phyloP scores from a whole-genome alignment of 2,888 invertebrate genomes.

The Standfussiana lucernea region DNA sequence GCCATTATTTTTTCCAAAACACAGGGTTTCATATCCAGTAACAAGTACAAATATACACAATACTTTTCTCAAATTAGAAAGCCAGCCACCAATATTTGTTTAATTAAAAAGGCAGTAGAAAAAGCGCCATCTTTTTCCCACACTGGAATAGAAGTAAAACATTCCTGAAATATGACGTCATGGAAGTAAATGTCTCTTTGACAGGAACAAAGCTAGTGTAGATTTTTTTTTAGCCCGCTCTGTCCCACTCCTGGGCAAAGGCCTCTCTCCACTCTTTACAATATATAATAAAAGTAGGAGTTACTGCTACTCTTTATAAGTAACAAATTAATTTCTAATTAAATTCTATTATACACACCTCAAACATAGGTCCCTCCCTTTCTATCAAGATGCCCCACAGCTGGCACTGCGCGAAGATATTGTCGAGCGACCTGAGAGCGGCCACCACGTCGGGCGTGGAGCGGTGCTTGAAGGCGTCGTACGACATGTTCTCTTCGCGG shows the following conservation, averaged over 20 bases:
- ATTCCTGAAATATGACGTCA: too few relatives aligned
- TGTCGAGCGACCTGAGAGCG: constrained; percentile 92
- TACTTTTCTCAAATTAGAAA: not conserved
- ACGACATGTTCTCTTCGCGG: constrained; percentile 91
- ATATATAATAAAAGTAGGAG: too few relatives aligned
- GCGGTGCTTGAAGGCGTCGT: constrained; percentile 91
- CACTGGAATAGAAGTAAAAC: too few relatives aligned
- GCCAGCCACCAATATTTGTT: not conserved
- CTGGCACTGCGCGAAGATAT: constrained; percentile 95
- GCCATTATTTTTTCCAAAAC: not conserved
- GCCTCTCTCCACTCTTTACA: too few relatives aligned
- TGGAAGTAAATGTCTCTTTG: not conserved
- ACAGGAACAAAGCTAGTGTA: not conserved
- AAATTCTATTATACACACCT: constrained; percentile 85
- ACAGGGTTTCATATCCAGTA: not conserved
- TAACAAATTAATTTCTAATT: not conserved
- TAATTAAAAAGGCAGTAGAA: not conserved
- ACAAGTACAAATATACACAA: not conserved
- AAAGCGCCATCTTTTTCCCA: too few relatives aligned
- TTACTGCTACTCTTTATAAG: too few relatives aligned
- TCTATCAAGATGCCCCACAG: constrained; percentile 95
- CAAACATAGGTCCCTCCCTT: constrained; percentile 95
- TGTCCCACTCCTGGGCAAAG: too few relatives aligned
- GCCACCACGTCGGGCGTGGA: constrained; percentile 94
- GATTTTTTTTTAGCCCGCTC: too few relatives aligned